Evolutionary conservation across 2,888 invertebrate genomes (phyloP), one percentile per base, ranked within the genome.

Genomic region (Mallateleia sp.): DNA sequence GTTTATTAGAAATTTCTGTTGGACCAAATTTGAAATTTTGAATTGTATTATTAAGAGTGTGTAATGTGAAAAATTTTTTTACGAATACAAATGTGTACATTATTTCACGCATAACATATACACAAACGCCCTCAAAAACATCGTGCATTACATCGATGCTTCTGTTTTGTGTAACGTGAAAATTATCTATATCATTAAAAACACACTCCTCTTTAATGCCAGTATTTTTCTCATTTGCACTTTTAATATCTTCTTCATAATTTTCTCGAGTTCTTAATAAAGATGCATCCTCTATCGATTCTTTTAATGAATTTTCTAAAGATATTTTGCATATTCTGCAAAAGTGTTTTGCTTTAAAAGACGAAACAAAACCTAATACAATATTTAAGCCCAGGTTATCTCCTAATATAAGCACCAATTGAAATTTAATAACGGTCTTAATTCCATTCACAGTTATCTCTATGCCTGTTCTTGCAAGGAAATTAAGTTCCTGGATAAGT

Each of bases 1-100:
- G 79, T 71, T 58, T 56, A 38, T 83, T 79, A 50, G 56, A 25
- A 38, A 54, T 78, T 58, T 84, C 74, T 54, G 32, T 25, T 34
- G 24, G 47, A 5, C 69, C 52, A 20, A 24, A 77, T 11, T 71
- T 22, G 52, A 77, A 77, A 62, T 58, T 69, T 54, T 20, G 15
- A 42, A 80, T 69, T 50, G 32, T 56, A 25, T 25, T 24, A 25
- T 82, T 82, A 11, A 75, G 22, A 0, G 11, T 20, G 9, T 75
- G 18, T 9, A 79, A 50, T 15, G 75, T 45, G 38, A 75, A 77
- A 20, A 62, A 64, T 32, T 54, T 34, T 56, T 82, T 75, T 18
- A 1, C 42, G n/a, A 69, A 67, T n/a, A 80, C 54, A 67, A 47
- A 82, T 9, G 45, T 45, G 38, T 56, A 79, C 11, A 58, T 5